Evolutionary conservation across 2,113 vertebrate genomes (phyloP).

Genomic region (Pristiophorus japonicus): DNA sequence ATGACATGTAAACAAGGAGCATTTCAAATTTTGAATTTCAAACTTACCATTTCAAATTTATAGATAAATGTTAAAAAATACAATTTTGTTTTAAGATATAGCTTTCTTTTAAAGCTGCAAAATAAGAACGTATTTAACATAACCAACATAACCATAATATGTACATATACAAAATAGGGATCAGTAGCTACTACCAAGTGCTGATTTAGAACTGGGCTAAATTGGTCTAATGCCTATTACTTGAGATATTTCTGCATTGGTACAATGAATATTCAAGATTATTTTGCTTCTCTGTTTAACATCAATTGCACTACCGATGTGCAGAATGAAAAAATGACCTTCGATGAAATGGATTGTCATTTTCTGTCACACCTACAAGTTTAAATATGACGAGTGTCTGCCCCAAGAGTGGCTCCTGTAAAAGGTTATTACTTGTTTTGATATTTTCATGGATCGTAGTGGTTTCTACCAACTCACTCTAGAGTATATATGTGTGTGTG

Average conservation of each 20-base stretch:
- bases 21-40: neutral
- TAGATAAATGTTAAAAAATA: neutral
- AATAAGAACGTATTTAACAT: neutral
- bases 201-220: neutral
- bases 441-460: neutral
- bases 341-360: neutral
- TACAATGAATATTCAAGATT: constrained; percentile 2
- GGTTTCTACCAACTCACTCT: neutral
- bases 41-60: neutral
- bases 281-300: constrained; percentile 17
- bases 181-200: neutral
- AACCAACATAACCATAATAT: neutral
- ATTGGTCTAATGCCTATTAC: neutral
- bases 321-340: neutral
- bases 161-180: neutral
- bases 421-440: neutral
- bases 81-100: neutral
- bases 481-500: neutral
- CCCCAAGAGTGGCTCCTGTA: no score
- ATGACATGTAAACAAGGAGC: neutral
- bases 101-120: neutral
- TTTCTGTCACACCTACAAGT: neutral
- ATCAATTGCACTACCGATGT: neutral
- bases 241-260: neutral
- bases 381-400: neutral